phyloP scores from a whole-genome alignment of 2,888 invertebrate species.

The Zonitis immaculata region DNA sequence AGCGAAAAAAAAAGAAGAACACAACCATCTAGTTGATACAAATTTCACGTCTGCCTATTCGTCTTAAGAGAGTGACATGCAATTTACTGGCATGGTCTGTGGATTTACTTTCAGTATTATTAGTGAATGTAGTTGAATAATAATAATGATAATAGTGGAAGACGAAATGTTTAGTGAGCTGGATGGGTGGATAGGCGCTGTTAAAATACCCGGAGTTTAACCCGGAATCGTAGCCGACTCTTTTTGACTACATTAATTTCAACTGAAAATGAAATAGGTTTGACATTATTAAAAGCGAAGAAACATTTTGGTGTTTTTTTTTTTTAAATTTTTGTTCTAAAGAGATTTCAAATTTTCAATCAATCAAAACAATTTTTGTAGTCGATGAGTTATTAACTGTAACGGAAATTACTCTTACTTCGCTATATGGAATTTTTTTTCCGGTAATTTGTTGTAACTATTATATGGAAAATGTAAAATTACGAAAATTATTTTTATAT shows the following conservation, averaged over 20 bases:
- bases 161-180: slow-evolving; percentile 18
- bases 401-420: not conserved
- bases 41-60: slow-evolving; percentile 48
- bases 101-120: slow-evolving; percentile 40
- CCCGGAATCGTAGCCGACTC: slow-evolving; percentile 23
- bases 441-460: too few relatives aligned
- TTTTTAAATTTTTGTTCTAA: too few relatives aligned
- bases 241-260: slow-evolving; percentile 28
- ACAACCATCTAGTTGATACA: slow-evolving; percentile 47
- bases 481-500: too few relatives aligned
- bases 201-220: slow-evolving; percentile 25
- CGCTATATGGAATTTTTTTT: too few relatives aligned
- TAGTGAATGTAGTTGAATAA: too few relatives aligned
- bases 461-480: too few relatives aligned
- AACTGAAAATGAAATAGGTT: slow-evolving; percentile 9
- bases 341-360: too few relatives aligned
- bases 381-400: not conserved
- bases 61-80: slow-evolving; percentile 46
- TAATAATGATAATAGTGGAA: slow-evolving; percentile 6
- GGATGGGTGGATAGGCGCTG: not conserved
- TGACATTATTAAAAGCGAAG: too few relatives aligned
- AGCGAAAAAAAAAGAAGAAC: too few relatives aligned
- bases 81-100: slow-evolving; percentile 43
- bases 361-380: not conserved
- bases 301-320: too few relatives aligned